Evolutionary conservation across 2,888 invertebrate genomes (phyloP), one percentile per base, ranked within the genome.

Genomic region (Drosophila cognata): DNA sequence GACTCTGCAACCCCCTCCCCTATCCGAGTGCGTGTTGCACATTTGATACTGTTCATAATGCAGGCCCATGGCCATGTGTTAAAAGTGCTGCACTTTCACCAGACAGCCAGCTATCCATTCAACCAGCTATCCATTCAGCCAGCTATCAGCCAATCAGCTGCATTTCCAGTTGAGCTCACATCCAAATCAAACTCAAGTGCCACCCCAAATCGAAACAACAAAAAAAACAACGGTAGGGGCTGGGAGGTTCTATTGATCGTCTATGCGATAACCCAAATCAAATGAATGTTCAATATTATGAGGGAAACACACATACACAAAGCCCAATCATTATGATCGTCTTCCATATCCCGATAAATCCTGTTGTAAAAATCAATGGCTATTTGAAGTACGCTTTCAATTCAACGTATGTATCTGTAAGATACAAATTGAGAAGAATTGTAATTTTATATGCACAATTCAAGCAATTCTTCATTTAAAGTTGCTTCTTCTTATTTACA

Each of bases 1-100:
- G 38, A 31, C 35, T 25, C 46, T 21, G 18, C 13, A 5, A 13
- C 61, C 18, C 21, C 8, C 36, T 28, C 31, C 6, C 41, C 31
- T 25, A 33, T 35, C 6, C 21, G 36, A 52, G 58, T 46, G 67
- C 76, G 59, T 38, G 13, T 68, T 78, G 79, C 73, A 71, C 70
- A 81, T 81, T 78, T 72, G 86, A 82, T 87, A 89, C 87, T 74
- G 50, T 50, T 41, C 69, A 81, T 79, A 76, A 86, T 89, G 87
- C 61, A 77, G 84, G 81, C 84, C 82, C 61, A 55, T 77, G 72
- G 72, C 76, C 81, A 74, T 75, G 88, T 74, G 88, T 71, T 78
- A 81, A 86, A 84, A 81, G 79, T 79, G 87, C 73, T 46, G 79
- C 87, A 89, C 84, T 89, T 85, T 88, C 84, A 74, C 89, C 84